Evolutionary conservation across 1,140 invertebrate genomes (phyloP).

Genomic region (Drosophila bocqueti): DNA sequence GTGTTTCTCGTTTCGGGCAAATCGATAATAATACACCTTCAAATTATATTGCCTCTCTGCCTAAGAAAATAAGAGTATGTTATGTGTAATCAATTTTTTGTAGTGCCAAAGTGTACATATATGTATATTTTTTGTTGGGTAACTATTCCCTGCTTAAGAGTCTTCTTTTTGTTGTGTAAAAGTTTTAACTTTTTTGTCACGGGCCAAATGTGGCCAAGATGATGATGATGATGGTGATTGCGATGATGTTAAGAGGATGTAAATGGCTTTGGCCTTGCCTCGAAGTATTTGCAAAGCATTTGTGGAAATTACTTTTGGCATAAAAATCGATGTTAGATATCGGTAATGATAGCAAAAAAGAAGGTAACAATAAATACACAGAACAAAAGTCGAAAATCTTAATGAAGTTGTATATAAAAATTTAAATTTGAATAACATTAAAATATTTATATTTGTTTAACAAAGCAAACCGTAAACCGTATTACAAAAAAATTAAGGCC

Average conservation of each 20-base stretch:
- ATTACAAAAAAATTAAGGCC: no score
- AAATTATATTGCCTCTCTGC: constrained; percentile 3
- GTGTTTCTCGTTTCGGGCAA: constrained; percentile 14
- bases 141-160: constrained; percentile 15
- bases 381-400: neutral
- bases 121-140: neutral
- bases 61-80: constrained; percentile 25
- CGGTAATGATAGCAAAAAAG: constrained; percentile 39
- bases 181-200: constrained; percentile 56
- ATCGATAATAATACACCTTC: constrained; percentile 67
- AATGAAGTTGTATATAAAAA: neutral
- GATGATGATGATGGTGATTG: constrained; percentile 28
- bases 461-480: no score
- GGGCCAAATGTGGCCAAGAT: constrained; percentile 32
- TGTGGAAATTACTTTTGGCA: constrained; percentile 50
- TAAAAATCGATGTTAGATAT: constrained; percentile 52
- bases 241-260: constrained; percentile 21
- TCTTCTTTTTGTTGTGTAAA: constrained; percentile 13
- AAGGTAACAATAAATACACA: constrained; percentile 9
- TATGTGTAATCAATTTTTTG: constrained; percentile 64
- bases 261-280: constrained; percentile 42
- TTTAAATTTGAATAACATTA: neutral
- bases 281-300: constrained; percentile 27
- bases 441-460: no score
- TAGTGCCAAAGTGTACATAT: constrained; percentile 45